A percentile compares a stretch with the other conserved stretches of the same genome.
Conservation (phyloP, 2,797 vertebrate species). For the Sphenopsis melanotis region DNA sequence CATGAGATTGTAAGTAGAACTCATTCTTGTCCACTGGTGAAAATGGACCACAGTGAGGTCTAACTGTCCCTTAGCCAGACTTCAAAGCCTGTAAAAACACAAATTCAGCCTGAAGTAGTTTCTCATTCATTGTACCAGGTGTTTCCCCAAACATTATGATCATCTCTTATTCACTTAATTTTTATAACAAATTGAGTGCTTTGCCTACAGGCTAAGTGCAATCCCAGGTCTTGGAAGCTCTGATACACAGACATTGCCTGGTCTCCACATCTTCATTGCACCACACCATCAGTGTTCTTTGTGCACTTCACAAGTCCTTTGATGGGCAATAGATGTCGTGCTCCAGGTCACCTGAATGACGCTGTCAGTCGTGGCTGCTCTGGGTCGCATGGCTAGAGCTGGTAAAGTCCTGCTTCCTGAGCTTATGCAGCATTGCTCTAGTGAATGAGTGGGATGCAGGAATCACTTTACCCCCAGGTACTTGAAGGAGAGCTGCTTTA, state of each 20-base stretch:
- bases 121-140: background rate
- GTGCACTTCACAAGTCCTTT: background rate
- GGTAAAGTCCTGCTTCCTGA: background rate
- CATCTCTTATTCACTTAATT: background rate
- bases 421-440: background rate
- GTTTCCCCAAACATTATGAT: background rate
- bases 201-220: background rate
- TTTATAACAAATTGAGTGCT: background rate
- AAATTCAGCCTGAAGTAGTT: background rate
- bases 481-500: background rate
- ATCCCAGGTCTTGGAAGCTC: background rate
- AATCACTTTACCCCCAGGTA: background rate
- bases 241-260: background rate
- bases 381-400: background rate
- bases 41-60: background rate
- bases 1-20: rapidly evolving
- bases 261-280: background rate
- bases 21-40: background rate
- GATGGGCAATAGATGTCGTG: rapidly evolving
- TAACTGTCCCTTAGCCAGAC: background rate
- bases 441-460: background rate
- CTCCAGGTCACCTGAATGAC: background rate
- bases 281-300: rapidly evolving
- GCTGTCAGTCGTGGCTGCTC: background rate
- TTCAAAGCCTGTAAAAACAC: background rate